These are phyloP conservation scores for Hypena proboscidalis DNA, from an alignment of 2,888 invertebrate genomes.

Conservation along the genomic window DNA sequence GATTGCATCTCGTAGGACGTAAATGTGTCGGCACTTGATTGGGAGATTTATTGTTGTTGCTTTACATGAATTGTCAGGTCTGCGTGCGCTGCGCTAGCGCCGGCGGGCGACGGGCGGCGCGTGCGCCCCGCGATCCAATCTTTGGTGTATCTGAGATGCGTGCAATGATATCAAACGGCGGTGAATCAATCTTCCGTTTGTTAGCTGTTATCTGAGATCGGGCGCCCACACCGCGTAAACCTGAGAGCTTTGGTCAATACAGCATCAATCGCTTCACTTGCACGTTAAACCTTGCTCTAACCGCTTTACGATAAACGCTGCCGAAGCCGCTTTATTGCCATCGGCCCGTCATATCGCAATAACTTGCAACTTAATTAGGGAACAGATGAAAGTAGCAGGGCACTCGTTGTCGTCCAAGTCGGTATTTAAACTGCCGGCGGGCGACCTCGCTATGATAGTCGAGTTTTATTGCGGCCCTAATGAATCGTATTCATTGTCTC, in stretches of 20 bases:
- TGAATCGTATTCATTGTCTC: conserved; percentile 72
- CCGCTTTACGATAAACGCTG: conserved; percentile 1
- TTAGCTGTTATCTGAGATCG: conserved; percentile 71
- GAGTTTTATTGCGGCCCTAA: conserved; percentile 69
- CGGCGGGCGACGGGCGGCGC: conserved; percentile 57
- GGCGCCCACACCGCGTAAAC: conserved; percentile 61
- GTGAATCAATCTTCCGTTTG: conserved; percentile 79
- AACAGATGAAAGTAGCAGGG: conserved; percentile 57
- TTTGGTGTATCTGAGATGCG: conserved; percentile 67
- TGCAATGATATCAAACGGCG: conserved; percentile 67
- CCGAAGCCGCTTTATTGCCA: conserved; percentile 50
- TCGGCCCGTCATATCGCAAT: conserved; percentile 50
- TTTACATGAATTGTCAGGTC: conserved; percentile 64
- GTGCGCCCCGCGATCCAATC: conserved; percentile 65
- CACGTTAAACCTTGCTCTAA: conserved; percentile 5
- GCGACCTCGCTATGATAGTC: conserved; percentile 51
- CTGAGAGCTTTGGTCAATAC: conserved; percentile 58
- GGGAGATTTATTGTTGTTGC: conserved; percentile 72
- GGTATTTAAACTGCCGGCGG: conserved; percentile 62
- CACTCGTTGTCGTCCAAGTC: conserved; percentile 56
- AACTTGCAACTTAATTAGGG: conserved; percentile 67
- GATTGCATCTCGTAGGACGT: conserved; percentile 67
- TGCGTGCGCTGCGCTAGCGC: conserved; percentile 52
- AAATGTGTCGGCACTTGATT: conserved; percentile 65
- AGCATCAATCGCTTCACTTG: conserved; percentile 46